Percentiles rank a stretch among this genome's conserved stretches.
Conservation (phyloP, 2,113 vertebrate species). For the Elaphurus davidianus region DNA sequence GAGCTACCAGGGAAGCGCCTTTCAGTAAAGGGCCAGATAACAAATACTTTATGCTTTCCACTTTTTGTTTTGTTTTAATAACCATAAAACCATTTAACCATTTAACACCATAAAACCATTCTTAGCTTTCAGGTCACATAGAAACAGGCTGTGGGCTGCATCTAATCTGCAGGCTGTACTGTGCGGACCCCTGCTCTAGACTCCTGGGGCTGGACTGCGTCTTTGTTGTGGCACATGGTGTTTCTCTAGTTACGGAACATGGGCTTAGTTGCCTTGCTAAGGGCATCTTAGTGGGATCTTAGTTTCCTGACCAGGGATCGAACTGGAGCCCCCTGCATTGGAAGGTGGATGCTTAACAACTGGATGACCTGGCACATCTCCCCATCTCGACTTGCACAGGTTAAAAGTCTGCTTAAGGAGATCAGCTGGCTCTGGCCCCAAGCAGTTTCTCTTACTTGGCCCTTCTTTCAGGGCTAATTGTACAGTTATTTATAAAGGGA, state of each 20-base stretch:
- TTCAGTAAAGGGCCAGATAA: not conserved
- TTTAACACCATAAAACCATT: not conserved
- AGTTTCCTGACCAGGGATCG: not conserved
- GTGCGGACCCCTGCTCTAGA: not conserved
- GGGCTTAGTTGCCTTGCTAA: not conserved
- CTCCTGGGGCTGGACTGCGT: not conserved
- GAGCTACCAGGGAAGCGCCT: not conserved
- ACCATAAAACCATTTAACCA: not conserved
- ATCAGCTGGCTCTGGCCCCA: not conserved
- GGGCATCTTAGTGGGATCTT: not conserved
- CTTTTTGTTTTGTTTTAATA: not conserved
- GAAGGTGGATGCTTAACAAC: not conserved
- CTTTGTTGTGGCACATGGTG: not conserved
- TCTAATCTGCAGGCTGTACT: not conserved
- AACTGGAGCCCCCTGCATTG: not conserved
- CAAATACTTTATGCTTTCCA: not conserved
- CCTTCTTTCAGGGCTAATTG: not conserved
- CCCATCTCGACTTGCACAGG: not conserved
- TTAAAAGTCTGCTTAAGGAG: not conserved
- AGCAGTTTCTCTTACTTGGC: not conserved
- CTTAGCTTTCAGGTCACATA: not conserved
- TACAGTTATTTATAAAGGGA: not conserved
- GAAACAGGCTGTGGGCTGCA: rapidly evolving
- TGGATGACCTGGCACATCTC: not conserved
- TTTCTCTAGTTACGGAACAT: not conserved